Conservation (phyloP, 2,113 vertebrate species). For the Pedionomus torquatus region DNA sequence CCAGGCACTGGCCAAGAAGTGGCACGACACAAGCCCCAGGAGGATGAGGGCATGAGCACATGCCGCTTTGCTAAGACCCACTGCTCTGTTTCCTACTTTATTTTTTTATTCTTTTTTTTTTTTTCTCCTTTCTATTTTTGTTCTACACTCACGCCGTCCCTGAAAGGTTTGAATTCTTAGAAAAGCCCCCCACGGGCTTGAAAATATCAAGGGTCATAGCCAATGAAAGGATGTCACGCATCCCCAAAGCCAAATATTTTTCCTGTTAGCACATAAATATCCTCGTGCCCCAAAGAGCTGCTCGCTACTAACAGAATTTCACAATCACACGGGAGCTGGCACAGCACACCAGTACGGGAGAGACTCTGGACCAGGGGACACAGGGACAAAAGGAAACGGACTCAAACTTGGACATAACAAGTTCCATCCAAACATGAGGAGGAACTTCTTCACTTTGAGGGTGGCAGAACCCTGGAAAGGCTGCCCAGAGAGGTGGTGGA, state of each 20-base stretch:
- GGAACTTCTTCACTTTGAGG: no score
- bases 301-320: neutral
- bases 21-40: neutral
- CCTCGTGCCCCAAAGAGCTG: neutral
- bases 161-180: neutral
- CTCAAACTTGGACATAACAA: no score
- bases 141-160: neutral
- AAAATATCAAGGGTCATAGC: constrained; percentile 47
- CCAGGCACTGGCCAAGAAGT: neutral
- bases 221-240: neutral
- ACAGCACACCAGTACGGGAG: accelerated
- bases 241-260: constrained; percentile 21
- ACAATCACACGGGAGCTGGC: neutral
- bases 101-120: accelerated
- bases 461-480: no score
- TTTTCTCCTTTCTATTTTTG: neutral
- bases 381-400: no score
- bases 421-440: no score
- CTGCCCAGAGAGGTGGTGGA: no score
- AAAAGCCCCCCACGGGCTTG: neutral
- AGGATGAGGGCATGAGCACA: neutral
- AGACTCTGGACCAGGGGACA: neutral
- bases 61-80: neutral
- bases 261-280: neutral
- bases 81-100: neutral